Evolutionary conservation across 2,888 invertebrate species (phyloP), one percentile per base, ranked within the genome.

Genomic region (Nezara viridula): DNA sequence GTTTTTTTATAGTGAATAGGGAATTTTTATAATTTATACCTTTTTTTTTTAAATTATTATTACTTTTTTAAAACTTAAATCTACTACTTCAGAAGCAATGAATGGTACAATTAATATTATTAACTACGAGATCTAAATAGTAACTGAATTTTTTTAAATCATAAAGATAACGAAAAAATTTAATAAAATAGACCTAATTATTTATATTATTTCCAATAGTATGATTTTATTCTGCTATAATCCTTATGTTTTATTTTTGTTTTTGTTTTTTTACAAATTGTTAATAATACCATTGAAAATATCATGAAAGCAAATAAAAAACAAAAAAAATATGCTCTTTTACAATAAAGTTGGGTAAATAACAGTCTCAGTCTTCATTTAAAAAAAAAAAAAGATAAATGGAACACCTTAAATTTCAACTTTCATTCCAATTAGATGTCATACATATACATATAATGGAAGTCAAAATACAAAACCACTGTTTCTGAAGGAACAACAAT

Each of bases 401-500:
- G 52, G 55, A 55, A 40, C 86, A 52, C 40, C 37, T 55, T 40
- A 86, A 55, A 37, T 40, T 55, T 60, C 32, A 55, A 55, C 40
- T 86, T 86, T 81, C 81, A 81, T 47, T 81, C 44, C 37, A 16
- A 44, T 12, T 44, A 81, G 32, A 40, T 19, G 44, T 12, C 10
- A 40, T 86, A 47, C 81, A 81, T 44, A 40, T 86, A 47, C 81
- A 81, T 44, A 81, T n/a, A 81, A 81, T 86, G 86, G 86, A 86
- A 86, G 86, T 86, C 60, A 86, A 86, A 86, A 86, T 86, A 86
- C 21, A 60, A 55, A 86, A 21, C 55, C 52, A 86, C 52, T 44
- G 40, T 86, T 55, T 40, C 52, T 14, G 21, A 86, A 86, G 60
- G 60, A 86, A 86, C 52, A 44, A 86, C 66, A n/a, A n/a, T 60